Conservation (phyloP, 1,140 invertebrate genomes). For the Steinernema khuongi region DNA sequence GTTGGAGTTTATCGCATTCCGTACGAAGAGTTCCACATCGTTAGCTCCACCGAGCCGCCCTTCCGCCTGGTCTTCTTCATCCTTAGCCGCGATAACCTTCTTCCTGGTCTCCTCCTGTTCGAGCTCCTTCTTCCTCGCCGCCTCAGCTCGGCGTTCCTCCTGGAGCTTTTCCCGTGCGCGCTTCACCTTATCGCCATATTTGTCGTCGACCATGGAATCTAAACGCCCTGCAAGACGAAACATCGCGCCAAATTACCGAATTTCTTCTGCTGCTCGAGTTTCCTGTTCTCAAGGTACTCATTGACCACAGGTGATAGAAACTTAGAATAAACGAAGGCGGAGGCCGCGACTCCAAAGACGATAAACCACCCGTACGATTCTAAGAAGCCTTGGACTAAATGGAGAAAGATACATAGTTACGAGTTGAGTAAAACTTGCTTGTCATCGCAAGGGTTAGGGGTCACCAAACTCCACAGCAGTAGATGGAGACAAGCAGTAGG, state of each 20-base stretch:
- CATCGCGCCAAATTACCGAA: no score
- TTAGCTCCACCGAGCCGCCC: neutral
- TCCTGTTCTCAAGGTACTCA: neutral
- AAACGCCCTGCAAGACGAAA: no score
- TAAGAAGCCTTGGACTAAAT: neutral
- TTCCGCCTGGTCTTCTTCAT: neutral
- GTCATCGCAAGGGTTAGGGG: no score
- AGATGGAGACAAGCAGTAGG: no score
- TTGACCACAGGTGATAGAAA: neutral
- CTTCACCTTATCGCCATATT: neutral
- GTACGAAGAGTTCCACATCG: neutral
- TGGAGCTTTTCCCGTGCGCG: neutral
- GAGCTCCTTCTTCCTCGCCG: neutral
- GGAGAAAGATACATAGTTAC: no score
- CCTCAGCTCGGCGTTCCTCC: neutral
- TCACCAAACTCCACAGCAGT: no score
- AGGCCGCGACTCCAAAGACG: neutral
- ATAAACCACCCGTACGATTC: neutral
- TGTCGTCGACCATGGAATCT: neutral
- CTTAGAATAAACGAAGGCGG: neutral
- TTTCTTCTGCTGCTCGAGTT: neutral
- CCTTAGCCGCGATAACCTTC: neutral
- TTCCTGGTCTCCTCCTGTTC: neutral
- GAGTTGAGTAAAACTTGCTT: no score
- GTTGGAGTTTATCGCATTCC: neutral